Evolutionary conservation across 2,113 vertebrate genomes (phyloP).

Genomic region (Hypanus sabinus): DNA sequence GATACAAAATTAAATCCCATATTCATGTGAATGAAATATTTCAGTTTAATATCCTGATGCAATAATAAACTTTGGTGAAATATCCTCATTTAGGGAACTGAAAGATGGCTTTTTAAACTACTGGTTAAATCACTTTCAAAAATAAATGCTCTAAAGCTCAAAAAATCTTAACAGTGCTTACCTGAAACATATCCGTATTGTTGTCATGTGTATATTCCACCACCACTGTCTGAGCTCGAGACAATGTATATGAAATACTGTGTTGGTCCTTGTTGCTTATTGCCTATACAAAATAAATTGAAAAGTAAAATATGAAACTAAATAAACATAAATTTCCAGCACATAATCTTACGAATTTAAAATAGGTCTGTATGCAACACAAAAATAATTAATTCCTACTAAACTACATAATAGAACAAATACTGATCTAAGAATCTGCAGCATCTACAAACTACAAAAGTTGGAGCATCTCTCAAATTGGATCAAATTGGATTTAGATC

Average conservation of each 20-base stretch:
- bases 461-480: neutral
- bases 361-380: neutral
- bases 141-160: neutral
- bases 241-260: conserved; percentile 96
- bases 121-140: neutral
- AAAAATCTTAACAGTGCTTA: conserved; percentile 42
- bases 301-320: neutral
- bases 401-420: neutral
- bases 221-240: conserved; percentile 91
- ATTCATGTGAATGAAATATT: neutral
- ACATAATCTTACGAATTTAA: neutral
- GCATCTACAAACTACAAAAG: neutral
- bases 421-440: neutral
- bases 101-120: neutral
- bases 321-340: neutral
- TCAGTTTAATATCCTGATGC: neutral
- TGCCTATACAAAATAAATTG: conserved; percentile 59
- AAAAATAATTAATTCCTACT: neutral
- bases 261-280: conserved; percentile 99
- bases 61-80: neutral
- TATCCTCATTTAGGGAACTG: neutral
- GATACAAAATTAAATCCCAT: neutral
- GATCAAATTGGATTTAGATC: neutral
- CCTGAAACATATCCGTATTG: conserved; percentile 96
- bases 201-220: conserved; percentile 97